phyloP scores from a whole-genome alignment of 2,797 vertebrate genomes.

The Muscicapa striata region DNA sequence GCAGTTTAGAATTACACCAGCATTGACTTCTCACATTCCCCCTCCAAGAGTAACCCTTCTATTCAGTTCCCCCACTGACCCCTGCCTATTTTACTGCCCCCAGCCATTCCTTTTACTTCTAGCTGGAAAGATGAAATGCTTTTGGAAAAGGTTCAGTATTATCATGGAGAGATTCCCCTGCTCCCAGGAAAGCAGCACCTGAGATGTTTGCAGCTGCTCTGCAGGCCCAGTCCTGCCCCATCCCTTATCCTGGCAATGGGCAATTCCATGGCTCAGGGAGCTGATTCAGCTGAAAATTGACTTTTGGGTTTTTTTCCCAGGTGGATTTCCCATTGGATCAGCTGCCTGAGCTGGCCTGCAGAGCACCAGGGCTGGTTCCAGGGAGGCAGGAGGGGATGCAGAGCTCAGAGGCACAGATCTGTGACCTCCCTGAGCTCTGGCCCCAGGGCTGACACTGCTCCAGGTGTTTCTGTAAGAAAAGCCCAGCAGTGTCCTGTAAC shows the following conservation, averaged over 20 bases:
- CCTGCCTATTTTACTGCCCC: not conserved
- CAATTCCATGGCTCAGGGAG: not conserved
- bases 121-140: not conserved
- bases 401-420: not conserved
- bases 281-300: not conserved
- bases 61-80: not conserved
- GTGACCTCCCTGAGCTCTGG: not conserved
- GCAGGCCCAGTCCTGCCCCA: not conserved
- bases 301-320: not conserved
- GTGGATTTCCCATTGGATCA: not conserved
- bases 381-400: not conserved
- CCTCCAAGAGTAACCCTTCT: not conserved
- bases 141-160: not conserved
- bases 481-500: rapidly evolving
- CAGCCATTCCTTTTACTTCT: not conserved
- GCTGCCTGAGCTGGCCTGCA: not conserved
- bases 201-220: not conserved
- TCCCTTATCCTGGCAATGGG: not conserved
- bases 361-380: not conserved
- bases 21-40: not conserved
- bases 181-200: not conserved
- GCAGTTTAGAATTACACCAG: not conserved
- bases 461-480: not conserved
- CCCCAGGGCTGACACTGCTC: not conserved
- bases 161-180: not conserved